These are phyloP conservation scores for Eurypyga helias DNA, from an alignment of 2,113 vertebrate species.

Conservation along the genomic window DNA sequence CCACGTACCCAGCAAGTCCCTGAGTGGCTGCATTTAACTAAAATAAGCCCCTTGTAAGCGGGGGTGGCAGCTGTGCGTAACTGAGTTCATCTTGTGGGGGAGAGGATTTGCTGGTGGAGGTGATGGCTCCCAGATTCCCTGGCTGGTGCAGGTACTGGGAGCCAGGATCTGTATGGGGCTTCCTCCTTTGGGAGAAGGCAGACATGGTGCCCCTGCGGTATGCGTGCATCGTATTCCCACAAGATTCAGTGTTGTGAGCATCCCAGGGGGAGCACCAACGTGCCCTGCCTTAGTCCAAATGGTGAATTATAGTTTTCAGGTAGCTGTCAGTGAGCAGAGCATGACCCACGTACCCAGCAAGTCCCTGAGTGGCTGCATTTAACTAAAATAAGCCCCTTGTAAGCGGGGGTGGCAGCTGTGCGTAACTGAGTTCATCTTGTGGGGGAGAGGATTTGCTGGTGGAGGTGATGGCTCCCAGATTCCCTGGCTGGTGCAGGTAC, in stretches of 20 bases:
- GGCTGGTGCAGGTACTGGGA: too few relatives aligned
- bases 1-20: not conserved
- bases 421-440: rapidly evolving
- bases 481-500: not conserved
- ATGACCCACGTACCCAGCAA: not conserved
- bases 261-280: rapidly evolving
- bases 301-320: rapidly evolving
- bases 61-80: not conserved
- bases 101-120: not conserved
- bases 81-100: rapidly evolving
- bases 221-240: rapidly evolving
- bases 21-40: not conserved
- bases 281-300: not conserved
- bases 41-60: not conserved
- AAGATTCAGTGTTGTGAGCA: rapidly evolving
- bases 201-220: rapidly evolving
- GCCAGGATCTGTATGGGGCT: rapidly evolving
- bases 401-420: not conserved
- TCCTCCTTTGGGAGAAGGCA: not conserved
- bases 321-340: not conserved
- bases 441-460: not conserved
- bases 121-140: not conserved
- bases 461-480: not conserved
- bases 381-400: not conserved
- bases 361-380: not conserved